Percentiles rank a stretch among this genome's conserved stretches.
phyloP scores from a whole-genome alignment of 23 tunicate species.

The Trididemnum miniatum region DNA sequence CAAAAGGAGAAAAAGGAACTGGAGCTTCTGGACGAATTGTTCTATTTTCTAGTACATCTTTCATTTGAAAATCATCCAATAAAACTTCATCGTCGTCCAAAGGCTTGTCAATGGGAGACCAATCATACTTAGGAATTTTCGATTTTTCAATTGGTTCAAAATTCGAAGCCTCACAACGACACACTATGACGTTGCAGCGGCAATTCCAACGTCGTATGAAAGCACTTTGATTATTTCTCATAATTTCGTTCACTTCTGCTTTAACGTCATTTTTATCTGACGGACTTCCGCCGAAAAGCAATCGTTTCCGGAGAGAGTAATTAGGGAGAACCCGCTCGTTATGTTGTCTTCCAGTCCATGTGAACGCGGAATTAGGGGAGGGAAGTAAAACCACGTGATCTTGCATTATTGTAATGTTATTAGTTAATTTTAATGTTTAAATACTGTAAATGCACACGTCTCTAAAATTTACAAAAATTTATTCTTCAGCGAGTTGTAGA shows the following conservation, averaged over 20 bases:
- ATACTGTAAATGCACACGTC: no score
- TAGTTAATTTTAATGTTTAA: no score
- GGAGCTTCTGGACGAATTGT: constrained; percentile 9
- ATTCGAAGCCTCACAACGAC: background rate
- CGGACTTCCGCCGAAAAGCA: background rate
- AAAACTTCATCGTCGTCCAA: background rate
- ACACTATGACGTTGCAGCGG: constrained; percentile 10
- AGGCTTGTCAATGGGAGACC: constrained; percentile 6
- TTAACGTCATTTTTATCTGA: background rate
- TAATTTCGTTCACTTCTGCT: background rate
- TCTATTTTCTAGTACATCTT: background rate
- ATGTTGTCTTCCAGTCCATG: background rate
- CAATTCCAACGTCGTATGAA: background rate
- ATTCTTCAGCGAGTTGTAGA: no score
- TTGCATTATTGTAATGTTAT: background rate
- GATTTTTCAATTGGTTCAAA: background rate
- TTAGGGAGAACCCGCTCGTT: background rate
- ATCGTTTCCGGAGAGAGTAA: constrained; percentile 1
- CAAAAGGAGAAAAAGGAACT: background rate
- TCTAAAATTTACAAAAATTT: no score
- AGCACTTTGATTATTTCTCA: background rate
- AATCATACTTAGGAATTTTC: constrained; percentile 19
- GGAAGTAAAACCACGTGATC: background rate
- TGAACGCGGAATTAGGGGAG: constrained; percentile 26
- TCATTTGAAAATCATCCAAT: background rate